These are phyloP conservation scores for Boloria selene DNA, from an alignment of 2,888 invertebrate genomes.

Conservation along the genomic window DNA sequence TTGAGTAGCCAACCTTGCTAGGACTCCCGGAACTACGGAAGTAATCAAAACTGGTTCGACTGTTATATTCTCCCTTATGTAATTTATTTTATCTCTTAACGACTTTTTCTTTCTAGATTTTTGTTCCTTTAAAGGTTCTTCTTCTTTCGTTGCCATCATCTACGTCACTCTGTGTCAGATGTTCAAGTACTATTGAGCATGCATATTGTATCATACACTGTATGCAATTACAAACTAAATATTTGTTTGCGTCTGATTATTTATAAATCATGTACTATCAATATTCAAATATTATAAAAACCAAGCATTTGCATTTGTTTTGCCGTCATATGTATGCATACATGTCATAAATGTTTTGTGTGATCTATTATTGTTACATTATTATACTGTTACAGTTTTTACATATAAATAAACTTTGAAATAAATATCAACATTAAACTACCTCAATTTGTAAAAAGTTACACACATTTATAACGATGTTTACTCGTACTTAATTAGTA, in stretches of 20 bases:
- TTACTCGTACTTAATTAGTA: too few relatives aligned
- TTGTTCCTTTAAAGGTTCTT: slow-evolving; percentile 57
- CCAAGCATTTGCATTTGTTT: not conserved
- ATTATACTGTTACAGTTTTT: too few relatives aligned
- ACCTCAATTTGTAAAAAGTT: too few relatives aligned
- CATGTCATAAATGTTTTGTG: too few relatives aligned
- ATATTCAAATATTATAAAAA: slow-evolving; percentile 25
- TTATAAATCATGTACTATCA: slow-evolving; percentile 29
- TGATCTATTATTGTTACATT: not conserved
- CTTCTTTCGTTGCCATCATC: slow-evolving; percentile 58
- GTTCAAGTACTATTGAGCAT: slow-evolving; percentile 25
- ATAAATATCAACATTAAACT: too few relatives aligned
- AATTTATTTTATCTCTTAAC: slow-evolving; percentile 68
- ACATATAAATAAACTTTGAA: too few relatives aligned
- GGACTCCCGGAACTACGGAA: slow-evolving; percentile 83
- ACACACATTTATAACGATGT: too few relatives aligned
- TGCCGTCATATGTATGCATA: not conserved
- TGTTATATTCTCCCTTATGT: slow-evolving; percentile 82
- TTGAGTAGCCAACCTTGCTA: slow-evolving; percentile 89
- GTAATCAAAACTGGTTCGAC: slow-evolving; percentile 85
- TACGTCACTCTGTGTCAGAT: slow-evolving; percentile 22
- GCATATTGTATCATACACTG: slow-evolving; percentile 9
- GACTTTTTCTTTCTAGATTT: slow-evolving; percentile 54
- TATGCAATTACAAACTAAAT: slow-evolving; percentile 20
- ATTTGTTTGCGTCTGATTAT: slow-evolving; percentile 25